phyloP scores from a whole-genome alignment of 1,140 invertebrate species.

The Heliconius himera region DNA sequence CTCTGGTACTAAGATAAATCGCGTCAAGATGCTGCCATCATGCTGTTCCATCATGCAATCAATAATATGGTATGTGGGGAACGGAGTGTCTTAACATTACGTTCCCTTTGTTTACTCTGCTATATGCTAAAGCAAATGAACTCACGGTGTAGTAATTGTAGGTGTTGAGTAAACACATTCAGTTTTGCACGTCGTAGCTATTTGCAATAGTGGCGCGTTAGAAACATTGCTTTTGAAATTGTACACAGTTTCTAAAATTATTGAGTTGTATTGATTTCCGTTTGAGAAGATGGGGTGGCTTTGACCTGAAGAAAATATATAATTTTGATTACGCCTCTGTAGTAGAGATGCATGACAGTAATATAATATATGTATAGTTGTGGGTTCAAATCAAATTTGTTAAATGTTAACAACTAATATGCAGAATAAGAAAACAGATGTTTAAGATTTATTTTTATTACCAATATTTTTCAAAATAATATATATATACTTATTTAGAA shows the following conservation, averaged over 20 bases:
- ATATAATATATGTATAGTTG: too few relatives aligned
- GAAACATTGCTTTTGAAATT: constrained; percentile 48
- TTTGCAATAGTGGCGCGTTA: constrained; percentile 41
- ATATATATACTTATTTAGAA: too few relatives aligned
- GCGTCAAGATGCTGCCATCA: too few relatives aligned
- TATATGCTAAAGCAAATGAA: constrained; percentile 24
- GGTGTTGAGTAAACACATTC: constrained; percentile 51
- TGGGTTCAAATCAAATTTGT: too few relatives aligned
- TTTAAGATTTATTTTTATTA: too few relatives aligned
- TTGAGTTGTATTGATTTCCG: constrained; percentile 23
- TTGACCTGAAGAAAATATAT: constrained; percentile 33
- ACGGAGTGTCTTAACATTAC: not conserved
- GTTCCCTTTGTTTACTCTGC: not conserved
- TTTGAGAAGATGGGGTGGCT: constrained; percentile 19
- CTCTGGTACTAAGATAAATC: too few relatives aligned
- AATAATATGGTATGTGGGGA: not conserved
- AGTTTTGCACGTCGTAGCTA: constrained; percentile 45
- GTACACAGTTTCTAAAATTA: constrained; percentile 53
- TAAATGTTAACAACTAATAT: too few relatives aligned
- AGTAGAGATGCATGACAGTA: too few relatives aligned
- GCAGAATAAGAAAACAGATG: too few relatives aligned
- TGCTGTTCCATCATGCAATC: too few relatives aligned
- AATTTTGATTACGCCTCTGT: not conserved
- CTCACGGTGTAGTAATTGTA: constrained; percentile 53
- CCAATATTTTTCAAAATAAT: too few relatives aligned